Conservation (phyloP, 1,140 invertebrate genomes). For the Bombus vancouverensis region DNA sequence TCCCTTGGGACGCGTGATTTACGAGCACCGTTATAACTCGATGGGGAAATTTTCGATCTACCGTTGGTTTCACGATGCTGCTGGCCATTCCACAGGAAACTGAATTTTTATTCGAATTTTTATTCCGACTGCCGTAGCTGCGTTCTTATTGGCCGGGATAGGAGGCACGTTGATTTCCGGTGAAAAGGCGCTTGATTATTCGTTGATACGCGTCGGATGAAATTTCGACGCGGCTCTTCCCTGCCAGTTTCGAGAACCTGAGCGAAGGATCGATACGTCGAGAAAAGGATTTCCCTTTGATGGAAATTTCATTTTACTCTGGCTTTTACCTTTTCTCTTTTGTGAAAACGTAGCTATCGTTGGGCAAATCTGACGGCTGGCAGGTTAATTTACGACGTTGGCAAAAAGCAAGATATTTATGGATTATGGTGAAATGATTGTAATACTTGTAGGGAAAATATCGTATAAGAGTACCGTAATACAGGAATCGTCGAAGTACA, state of each 20-base stretch:
- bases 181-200: slow-evolving; percentile 21
- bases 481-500: too few relatives aligned
- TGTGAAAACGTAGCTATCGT: neutral
- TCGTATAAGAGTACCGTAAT: neutral
- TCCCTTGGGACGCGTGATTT: too few relatives aligned
- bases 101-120: slow-evolving; percentile 1
- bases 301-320: neutral
- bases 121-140: neutral
- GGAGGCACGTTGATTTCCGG: neutral
- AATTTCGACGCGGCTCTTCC: neutral
- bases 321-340: neutral
- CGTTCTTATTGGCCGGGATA: neutral
- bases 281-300: neutral
- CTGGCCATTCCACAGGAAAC: too few relatives aligned
- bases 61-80: too few relatives aligned
- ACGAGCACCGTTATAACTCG: too few relatives aligned
- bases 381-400: too few relatives aligned
- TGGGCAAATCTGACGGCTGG: neutral
- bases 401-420: neutral
- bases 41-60: too few relatives aligned
- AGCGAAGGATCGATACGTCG: neutral
- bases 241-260: neutral
- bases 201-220: neutral
- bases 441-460: neutral
- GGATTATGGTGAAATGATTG: neutral